Evolutionary conservation across 2,797 vertebrate species (phyloP), one percentile per base, ranked within the genome.

Genomic region (Rhinella marina): DNA sequence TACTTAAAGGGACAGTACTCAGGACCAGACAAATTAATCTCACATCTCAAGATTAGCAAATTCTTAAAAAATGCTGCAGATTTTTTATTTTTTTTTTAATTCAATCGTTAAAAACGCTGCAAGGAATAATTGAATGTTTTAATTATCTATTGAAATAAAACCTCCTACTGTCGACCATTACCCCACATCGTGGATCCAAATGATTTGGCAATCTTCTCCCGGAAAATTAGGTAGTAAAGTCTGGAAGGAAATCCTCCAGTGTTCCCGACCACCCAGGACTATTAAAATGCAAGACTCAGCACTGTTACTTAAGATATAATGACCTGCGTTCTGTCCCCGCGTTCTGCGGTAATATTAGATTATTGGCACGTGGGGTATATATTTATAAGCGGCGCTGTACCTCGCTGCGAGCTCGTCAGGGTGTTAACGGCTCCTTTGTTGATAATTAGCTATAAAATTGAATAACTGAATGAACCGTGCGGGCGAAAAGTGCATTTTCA

Each of bases 61-160:
- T 52, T 59, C 41, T 61, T 61, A 81, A 64, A 86, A 72, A 81
- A 7, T 41, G 14, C 27, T 23, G n/a, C 10, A 9, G 56, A 4
- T 17, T 77, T 25, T 29, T 21, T 62, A n/a, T 25, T 50, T 64
- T 75, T 73, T 70, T 48, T 56, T 72, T 75, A n/a, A 82, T 82
- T 62, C 54, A 82, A 75, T 76, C 79, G 17, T 64, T 82, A 77
- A 72, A 77, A 80, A 32, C 10, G 19, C 86, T 66, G 25, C 23
- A 23, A 76, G 59, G 27, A 77, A 82, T 87, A 82, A 87, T 77
- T 64, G 32, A 87, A 62, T 77, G 81, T 77, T 87, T 87, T 82
- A 82, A 87, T 87, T 76, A 82, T 73, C 80, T 7, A 66, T 17
- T 27, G 12, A 62, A 56, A 64, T 77, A 13, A 82, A 77, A 77